Evolutionary conservation across 2,113 vertebrate genomes (phyloP).

Genomic region (Forbesichthys agassizii): DNA sequence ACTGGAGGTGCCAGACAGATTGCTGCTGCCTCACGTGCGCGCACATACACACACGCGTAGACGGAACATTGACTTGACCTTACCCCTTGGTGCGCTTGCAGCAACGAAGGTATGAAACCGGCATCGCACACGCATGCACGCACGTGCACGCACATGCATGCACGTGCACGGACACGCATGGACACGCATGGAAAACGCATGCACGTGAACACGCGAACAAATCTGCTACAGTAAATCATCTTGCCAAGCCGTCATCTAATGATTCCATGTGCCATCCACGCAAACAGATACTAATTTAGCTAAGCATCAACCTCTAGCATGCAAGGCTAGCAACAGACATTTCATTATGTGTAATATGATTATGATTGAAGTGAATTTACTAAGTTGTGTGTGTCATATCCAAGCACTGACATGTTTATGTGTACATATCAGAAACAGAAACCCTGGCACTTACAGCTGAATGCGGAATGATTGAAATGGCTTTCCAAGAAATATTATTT

Average conservation of each 20-base stretch:
- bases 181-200: slow-evolving; percentile 28
- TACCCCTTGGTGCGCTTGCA: not conserved
- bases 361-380: no score
- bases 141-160: slow-evolving; percentile 36
- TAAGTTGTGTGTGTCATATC: not conserved
- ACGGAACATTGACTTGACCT: no score
- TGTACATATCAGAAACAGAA: no score
- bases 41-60: no score
- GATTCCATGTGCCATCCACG: slow-evolving; percentile 66
- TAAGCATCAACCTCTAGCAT: no score
- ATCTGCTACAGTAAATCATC: slow-evolving; percentile 48
- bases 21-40: not conserved
- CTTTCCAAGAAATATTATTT: slow-evolving; percentile 37
- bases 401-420: not conserved
- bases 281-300: slow-evolving; percentile 25
- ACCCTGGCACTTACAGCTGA: no score
- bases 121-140: not conserved
- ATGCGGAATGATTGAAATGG: slow-evolving; percentile 2
- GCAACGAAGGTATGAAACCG: not conserved
- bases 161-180: not conserved
- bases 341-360: not conserved
- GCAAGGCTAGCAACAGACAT: not conserved
- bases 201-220: slow-evolving; percentile 14
- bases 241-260: slow-evolving; percentile 62
- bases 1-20: slow-evolving; percentile 49